Evolutionary conservation across 1,140 invertebrate genomes (phyloP).

Genomic region (Drosophila arawakana): DNA sequence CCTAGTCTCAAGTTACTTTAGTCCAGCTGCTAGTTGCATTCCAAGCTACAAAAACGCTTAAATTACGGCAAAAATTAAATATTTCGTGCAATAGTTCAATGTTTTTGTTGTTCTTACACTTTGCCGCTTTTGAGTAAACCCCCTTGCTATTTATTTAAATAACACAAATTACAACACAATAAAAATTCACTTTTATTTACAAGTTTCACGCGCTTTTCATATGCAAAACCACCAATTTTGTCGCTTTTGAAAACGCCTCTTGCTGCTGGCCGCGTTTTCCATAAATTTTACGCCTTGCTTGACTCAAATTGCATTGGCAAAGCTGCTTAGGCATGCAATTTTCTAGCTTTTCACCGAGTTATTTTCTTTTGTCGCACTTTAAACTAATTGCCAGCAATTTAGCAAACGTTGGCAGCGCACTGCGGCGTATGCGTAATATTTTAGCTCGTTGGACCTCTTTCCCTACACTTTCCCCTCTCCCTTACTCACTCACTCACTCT

Average conservation of each 20-base stretch:
- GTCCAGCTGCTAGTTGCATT: neutral
- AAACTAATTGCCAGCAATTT: conserved; percentile 81
- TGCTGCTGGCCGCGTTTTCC: conserved; percentile 8
- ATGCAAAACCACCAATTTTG: conserved; percentile 8
- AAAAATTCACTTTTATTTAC: neutral
- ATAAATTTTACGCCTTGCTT: conserved; percentile 22
- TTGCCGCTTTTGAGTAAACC: too few relatives aligned
- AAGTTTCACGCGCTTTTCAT: neutral
- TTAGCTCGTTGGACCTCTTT: conserved; percentile 32
- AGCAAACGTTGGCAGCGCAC: conserved; percentile 75
- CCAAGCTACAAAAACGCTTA: neutral
- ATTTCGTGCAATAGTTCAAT: too few relatives aligned
- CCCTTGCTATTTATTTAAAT: too few relatives aligned
- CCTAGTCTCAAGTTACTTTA: conserved; percentile 20
- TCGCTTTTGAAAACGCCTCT: conserved; percentile 1
- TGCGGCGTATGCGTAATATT: conserved; percentile 82
- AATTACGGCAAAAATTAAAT: neutral
- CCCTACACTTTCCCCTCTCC: neutral
- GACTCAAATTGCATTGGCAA: conserved; percentile 47
- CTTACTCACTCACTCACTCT: neutral
- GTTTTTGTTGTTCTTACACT: too few relatives aligned
- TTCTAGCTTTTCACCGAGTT: conserved; percentile 25
- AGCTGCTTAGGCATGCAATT: conserved; percentile 74
- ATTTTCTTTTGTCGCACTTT: conserved; percentile 59
- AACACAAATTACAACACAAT: too few relatives aligned